A percentile compares a stretch with the other conserved stretches of the same genome.
phyloP scores from a whole-genome alignment of 2,888 invertebrate species.

The Eupithecia insigniata region DNA sequence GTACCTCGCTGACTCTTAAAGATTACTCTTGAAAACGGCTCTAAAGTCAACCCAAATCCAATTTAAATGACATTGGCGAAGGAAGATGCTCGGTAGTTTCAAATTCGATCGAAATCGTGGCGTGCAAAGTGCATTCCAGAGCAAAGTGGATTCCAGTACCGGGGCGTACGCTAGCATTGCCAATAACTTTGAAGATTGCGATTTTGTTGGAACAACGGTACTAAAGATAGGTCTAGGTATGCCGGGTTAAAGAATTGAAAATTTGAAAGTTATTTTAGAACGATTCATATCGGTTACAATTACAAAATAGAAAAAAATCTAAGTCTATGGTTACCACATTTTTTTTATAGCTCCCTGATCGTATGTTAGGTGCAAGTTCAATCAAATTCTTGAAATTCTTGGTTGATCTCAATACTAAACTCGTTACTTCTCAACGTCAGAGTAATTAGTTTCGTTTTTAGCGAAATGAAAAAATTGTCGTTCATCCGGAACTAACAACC shows the following conservation, averaged over 20 bases:
- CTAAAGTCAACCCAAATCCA: background rate
- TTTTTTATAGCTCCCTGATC: background rate
- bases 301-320: too few species aligned
- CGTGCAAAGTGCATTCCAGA: background rate
- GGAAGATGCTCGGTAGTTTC: background rate
- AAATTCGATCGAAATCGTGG: background rate
- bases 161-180: background rate
- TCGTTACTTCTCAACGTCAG: background rate
- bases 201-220: background rate
- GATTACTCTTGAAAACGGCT: background rate
- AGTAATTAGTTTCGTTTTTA: background rate
- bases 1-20: background rate
- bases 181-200: background rate
- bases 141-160: background rate
- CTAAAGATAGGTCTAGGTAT: too few species aligned
- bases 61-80: background rate
- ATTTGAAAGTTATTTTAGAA: background rate
- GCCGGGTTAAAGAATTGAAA: background rate
- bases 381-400: background rate
- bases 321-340: too few species aligned
- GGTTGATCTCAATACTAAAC: background rate
- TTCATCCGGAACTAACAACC: background rate
- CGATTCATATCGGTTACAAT: background rate
- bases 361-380: background rate
- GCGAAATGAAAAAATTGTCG: background rate